Evolutionary conservation across 2,113 vertebrate species (phyloP).

Genomic region (Periophthalmodon schlosseri): DNA sequence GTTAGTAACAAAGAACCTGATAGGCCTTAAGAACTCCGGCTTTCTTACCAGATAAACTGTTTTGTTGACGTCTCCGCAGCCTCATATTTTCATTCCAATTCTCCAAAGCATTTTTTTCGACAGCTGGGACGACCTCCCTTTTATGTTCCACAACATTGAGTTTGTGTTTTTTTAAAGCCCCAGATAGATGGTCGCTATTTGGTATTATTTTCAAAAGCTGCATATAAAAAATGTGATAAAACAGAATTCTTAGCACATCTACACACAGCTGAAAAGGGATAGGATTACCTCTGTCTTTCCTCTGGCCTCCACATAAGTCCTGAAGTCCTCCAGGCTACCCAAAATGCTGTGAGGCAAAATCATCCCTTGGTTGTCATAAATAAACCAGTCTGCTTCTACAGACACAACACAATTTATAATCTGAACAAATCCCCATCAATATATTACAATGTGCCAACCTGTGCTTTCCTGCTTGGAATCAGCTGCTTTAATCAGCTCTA

Average conservation of each 20-base stretch:
- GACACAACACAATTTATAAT: neutral
- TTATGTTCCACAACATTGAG: slow-evolving; percentile 19
- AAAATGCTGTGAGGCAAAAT: slow-evolving; percentile 88
- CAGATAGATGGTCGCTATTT: slow-evolving; percentile 5
- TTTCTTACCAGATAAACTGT: slow-evolving; percentile 79
- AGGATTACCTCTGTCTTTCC: slow-evolving; percentile 78
- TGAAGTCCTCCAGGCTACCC: slow-evolving; percentile 86
- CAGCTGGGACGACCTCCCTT: slow-evolving; percentile 20
- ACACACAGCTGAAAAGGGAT: neutral
- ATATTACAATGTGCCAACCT: slow-evolving; percentile 69
- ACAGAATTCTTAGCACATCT: neutral
- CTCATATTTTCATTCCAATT: slow-evolving; percentile 83
- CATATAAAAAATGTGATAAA: neutral
- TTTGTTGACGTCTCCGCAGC: slow-evolving; percentile 81
- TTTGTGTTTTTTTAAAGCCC: neutral
- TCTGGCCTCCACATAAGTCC: slow-evolving; percentile 78
- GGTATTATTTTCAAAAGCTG: slow-evolving; percentile 77
- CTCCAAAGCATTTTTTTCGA: slow-evolving; percentile 79
- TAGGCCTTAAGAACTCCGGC: neutral
- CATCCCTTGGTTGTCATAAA: slow-evolving; percentile 68
- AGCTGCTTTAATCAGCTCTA: neutral
- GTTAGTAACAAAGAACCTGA: neutral
- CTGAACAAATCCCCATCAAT: neutral
- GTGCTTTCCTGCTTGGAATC: slow-evolving; percentile 52
- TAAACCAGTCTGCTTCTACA: slow-evolving; percentile 66